These are phyloP conservation scores for Aurelia aurita complex sp. Pacific DNA, from an alignment of 30 jellyfish, hydroid and myxozoan genomes.

Conservation along the genomic window DNA sequence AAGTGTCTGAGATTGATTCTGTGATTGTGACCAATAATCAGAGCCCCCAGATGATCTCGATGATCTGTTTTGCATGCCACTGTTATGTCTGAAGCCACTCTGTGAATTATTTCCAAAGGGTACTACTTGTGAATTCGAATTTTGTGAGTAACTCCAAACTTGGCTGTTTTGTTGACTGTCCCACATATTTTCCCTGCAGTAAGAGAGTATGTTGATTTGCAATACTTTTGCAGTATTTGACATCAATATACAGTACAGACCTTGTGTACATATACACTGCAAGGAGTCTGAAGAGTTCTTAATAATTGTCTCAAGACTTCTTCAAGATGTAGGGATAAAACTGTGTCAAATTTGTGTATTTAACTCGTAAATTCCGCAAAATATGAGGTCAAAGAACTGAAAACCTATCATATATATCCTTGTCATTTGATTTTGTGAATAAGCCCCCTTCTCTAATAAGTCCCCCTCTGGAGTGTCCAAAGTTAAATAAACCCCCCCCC, in stretches of 20 bases:
- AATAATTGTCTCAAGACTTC: too few relatives aligned
- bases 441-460: too few relatives aligned
- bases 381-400: too few relatives aligned
- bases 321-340: too few relatives aligned
- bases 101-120: slow-evolving; percentile 34
- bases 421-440: too few relatives aligned
- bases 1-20: slow-evolving; percentile 25
- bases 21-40: slow-evolving; percentile 72
- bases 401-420: too few relatives aligned
- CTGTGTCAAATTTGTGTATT: too few relatives aligned
- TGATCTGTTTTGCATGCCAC: slow-evolving; percentile 7
- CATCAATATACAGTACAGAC: neutral
- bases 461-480: too few relatives aligned
- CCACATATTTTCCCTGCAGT: slow-evolving; percentile 40
- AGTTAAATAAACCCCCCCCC: too few relatives aligned
- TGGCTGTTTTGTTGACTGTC: slow-evolving; percentile 73
- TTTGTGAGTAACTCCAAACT: slow-evolving; percentile 59
- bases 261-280: neutral
- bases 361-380: too few relatives aligned
- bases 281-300: neutral
- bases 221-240: too few relatives aligned
- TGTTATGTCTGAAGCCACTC: slow-evolving; percentile 19
- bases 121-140: slow-evolving; percentile 29
- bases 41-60: slow-evolving; percentile 37
- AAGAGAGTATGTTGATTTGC: neutral